Conservation (phyloP, 1,140 invertebrate species). For the Eueides isabella region DNA sequence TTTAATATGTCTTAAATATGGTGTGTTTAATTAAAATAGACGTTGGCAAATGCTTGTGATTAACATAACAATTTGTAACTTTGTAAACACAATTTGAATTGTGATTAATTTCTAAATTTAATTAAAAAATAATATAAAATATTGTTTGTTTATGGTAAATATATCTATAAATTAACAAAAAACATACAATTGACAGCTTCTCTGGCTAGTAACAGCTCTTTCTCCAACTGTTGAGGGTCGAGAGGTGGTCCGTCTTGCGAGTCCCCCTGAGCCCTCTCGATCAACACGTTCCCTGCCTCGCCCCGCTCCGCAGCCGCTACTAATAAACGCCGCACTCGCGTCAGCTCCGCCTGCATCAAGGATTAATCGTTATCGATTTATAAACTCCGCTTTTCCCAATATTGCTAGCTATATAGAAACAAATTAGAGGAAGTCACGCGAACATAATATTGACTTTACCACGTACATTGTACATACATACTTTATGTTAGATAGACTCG, state of each 20-base stretch:
- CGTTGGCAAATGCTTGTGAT: background rate
- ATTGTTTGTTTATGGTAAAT: too few species aligned
- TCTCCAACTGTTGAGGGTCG: conserved; percentile 71
- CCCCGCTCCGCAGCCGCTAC: conserved; percentile 84
- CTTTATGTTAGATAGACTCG: background rate
- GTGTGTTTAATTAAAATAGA: background rate
- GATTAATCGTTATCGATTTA: conserved; percentile 46
- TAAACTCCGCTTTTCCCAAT: conserved; percentile 36
- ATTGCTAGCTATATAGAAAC: conserved; percentile 31
- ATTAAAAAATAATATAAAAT: too few species aligned
- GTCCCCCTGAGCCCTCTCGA: conserved; percentile 82
- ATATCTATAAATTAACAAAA: too few species aligned
- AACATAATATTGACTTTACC: conserved; percentile 15
- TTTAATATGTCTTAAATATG: background rate
- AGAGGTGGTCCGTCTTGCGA: conserved; percentile 46
- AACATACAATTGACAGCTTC: conserved; percentile 80
- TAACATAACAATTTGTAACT: background rate
- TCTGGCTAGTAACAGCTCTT: conserved; percentile 76
- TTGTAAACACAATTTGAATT: too few species aligned
- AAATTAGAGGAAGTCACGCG: conserved; percentile 37
- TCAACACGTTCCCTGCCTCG: conserved; percentile 81
- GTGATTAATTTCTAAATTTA: too few species aligned
- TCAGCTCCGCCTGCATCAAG: conserved; percentile 83
- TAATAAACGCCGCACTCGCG: conserved; percentile 83
- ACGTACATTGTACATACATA: background rate